A percentile compares a stretch with the other conserved stretches of the same genome.
Conservation (phyloP, 2,888 invertebrate genomes). For the Rugalucina vietnamica region DNA sequence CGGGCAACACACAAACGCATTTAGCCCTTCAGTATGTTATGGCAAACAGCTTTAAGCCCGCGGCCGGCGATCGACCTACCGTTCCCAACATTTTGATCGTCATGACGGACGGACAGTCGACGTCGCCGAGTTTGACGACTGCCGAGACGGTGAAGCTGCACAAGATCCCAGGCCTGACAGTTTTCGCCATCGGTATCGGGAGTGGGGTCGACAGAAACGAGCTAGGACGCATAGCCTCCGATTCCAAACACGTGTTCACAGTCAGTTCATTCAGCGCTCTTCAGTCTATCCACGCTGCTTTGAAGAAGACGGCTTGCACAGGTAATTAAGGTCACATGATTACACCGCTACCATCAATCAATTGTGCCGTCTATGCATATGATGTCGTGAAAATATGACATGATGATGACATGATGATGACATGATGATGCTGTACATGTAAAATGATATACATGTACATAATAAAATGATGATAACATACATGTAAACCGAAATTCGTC, state of each 20-base stretch:
- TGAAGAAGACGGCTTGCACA: constrained; percentile 73
- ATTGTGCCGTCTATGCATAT: too few species aligned
- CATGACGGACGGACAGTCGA: constrained; percentile 75
- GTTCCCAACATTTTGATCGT: constrained; percentile 75
- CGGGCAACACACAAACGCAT: constrained; percentile 76
- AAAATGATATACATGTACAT: too few species aligned
- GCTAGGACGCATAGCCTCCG: constrained; percentile 72
- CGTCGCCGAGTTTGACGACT: constrained; percentile 56
- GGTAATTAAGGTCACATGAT: too few species aligned
- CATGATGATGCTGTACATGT: too few species aligned
- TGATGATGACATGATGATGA: too few species aligned
- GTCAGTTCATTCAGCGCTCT: constrained; percentile 72
- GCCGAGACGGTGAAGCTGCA: constrained; percentile 64
- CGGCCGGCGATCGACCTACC: constrained; percentile 50
- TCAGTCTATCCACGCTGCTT: constrained; percentile 69
- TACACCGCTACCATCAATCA: too few species aligned
- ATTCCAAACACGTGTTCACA: constrained; percentile 72
- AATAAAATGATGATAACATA: too few species aligned
- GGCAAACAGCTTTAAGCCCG: constrained; percentile 67
- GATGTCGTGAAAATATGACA: too few species aligned
- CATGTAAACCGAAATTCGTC: too few species aligned
- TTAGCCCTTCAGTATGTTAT: constrained; percentile 71
- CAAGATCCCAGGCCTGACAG: not conserved
- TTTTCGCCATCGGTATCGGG: constrained; percentile 75
- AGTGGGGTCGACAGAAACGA: constrained; percentile 67